phyloP scores from a whole-genome alignment of 2,888 invertebrate genomes.

The Clepsis dumicolana region DNA sequence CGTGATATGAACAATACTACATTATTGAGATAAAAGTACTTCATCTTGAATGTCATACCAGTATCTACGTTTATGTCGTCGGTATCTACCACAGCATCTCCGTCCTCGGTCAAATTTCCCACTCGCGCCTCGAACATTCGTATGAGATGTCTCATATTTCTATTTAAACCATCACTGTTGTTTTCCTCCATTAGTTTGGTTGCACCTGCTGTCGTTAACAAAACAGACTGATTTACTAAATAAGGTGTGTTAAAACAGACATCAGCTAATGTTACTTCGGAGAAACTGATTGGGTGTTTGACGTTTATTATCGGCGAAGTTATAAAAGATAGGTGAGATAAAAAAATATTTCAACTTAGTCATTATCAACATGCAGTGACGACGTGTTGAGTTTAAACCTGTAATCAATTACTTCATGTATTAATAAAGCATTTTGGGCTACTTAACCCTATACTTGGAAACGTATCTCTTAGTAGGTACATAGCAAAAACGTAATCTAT shows the following conservation, averaged over 20 bases:
- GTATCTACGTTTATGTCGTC: conserved; percentile 46
- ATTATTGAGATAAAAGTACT: conserved; percentile 1
- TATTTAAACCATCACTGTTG: conserved; percentile 56
- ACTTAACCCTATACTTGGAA: too few species aligned
- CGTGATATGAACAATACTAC: not conserved
- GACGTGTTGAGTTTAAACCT: not conserved
- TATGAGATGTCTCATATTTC: conserved; percentile 71
- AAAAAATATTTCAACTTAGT: conserved; percentile 46
- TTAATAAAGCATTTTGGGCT: not conserved
- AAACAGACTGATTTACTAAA: not conserved
- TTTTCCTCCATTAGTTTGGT: conserved; percentile 58
- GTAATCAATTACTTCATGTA: conserved; percentile 6
- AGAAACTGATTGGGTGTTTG: conserved; percentile 23
- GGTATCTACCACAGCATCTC: conserved; percentile 55
- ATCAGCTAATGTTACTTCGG: conserved; percentile 17
- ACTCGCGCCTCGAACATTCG: conserved; percentile 72
- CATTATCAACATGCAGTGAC: conserved; percentile 33
- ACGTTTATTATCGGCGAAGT: conserved; percentile 64
- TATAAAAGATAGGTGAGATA: conserved; percentile 67
- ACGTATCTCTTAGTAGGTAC: too few species aligned
- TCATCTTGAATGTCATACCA: conserved; percentile 42
- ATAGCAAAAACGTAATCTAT: too few species aligned
- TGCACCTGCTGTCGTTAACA: not conserved
- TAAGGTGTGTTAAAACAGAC: conserved; percentile 14
- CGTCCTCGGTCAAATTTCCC: conserved; percentile 54